Evolutionary conservation across 2,113 vertebrate genomes (phyloP).

Genomic region (Phylloscopus trochiloides): DNA sequence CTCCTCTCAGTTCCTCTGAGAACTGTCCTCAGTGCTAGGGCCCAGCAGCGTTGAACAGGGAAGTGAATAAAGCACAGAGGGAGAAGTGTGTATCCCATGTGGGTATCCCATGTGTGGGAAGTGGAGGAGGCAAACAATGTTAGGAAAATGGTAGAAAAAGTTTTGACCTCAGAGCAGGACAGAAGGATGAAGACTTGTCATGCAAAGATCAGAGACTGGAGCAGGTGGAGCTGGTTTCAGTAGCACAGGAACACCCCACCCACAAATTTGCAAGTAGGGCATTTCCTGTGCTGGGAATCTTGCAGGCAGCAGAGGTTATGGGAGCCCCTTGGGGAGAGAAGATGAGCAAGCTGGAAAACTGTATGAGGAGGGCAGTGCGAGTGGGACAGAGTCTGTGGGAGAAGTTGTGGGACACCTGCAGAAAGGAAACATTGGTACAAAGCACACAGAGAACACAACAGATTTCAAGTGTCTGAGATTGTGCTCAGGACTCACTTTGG

Average conservation of each 20-base stretch:
- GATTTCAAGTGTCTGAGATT: neutral
- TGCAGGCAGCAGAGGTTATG: neutral
- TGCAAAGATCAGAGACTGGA: neutral
- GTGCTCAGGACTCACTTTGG: neutral
- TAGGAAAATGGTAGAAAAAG: neutral
- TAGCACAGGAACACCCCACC: neutral
- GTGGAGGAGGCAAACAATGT: neutral
- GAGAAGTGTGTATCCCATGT: neutral
- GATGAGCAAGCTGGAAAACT: neutral
- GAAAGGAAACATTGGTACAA: neutral
- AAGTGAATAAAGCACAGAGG: neutral
- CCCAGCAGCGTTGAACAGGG: neutral
- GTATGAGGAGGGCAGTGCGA: neutral
- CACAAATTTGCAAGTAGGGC: neutral
- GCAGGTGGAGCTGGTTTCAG: neutral
- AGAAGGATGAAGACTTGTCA: neutral
- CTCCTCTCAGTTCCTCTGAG: neutral
- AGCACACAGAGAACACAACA: neutral
- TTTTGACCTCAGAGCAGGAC: neutral
- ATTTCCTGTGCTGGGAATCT: neutral
- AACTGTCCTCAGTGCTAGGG: neutral
- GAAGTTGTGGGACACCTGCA: neutral
- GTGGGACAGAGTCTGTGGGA: neutral
- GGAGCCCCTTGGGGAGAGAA: fast-evolving
- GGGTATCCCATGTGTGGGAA: neutral